These are phyloP conservation scores for Columba janthina DNA, from an alignment of 2,113 vertebrate genomes.

Conservation along the genomic window DNA sequence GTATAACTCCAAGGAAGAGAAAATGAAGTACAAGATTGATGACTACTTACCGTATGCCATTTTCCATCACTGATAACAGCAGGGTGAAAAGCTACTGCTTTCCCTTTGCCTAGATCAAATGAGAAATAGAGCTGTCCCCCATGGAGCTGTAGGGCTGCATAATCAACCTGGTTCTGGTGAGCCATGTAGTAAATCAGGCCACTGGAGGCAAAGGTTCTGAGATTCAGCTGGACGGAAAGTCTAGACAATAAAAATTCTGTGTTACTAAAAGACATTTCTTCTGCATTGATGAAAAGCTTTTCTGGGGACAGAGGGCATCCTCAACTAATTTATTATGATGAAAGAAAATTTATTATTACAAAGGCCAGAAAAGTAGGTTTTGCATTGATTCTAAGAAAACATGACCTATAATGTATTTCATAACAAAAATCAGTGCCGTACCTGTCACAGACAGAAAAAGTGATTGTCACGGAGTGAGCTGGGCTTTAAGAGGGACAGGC, in stretches of 20 bases:
- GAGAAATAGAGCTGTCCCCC: slow-evolving; percentile 81
- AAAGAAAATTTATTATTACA: not conserved
- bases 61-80: slow-evolving; percentile 81
- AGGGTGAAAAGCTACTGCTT: slow-evolving; percentile 78
- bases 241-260: slow-evolving; percentile 68
- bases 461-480: not conserved
- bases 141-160: slow-evolving; percentile 81
- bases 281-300: not conserved
- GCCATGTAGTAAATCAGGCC: slow-evolving; percentile 87
- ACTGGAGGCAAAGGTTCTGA: slow-evolving; percentile 83
- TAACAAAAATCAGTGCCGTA: not conserved
- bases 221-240: slow-evolving; percentile 80
- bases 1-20: not conserved
- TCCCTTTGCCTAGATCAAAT: slow-evolving; percentile 89
- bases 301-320: not conserved
- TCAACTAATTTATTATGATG: not conserved
- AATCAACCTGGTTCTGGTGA: slow-evolving; percentile 87
- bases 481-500: not conserved
- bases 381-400: not conserved
- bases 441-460: not conserved
- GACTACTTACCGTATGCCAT: slow-evolving; percentile 86
- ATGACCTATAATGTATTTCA: not conserved
- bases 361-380: not conserved
- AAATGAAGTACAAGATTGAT: not conserved
- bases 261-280: not conserved